Conservation (phyloP, 2,888 invertebrate species). For the Protophormia terraenovae region DNA sequence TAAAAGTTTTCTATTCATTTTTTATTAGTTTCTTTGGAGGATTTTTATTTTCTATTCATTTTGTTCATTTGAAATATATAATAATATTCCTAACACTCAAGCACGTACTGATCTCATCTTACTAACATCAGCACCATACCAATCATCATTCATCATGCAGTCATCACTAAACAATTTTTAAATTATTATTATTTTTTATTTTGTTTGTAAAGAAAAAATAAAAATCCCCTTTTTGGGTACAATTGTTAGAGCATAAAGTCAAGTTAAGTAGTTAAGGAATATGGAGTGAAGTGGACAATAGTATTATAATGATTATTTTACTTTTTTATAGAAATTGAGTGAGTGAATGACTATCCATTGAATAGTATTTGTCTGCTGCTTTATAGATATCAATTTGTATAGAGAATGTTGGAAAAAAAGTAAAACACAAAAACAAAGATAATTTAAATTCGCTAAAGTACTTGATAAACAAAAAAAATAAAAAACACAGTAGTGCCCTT, state of each 20-base stretch:
- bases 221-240: neutral
- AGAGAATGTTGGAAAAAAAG: neutral
- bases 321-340: conserved; percentile 51
- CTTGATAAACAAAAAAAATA: conserved; percentile 1
- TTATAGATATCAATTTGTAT: conserved; percentile 56
- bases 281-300: neutral
- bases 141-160: conserved; percentile 57
- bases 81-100: conserved; percentile 62
- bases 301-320: conserved; percentile 54
- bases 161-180: conserved; percentile 55
- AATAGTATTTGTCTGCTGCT: conserved; percentile 63
- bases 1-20: conserved; percentile 42
- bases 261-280: neutral
- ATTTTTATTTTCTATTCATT: conserved; percentile 30
- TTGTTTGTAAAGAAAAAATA: neutral
- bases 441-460: conserved; percentile 27
- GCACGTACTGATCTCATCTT: conserved; percentile 64
- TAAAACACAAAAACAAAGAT: neutral
- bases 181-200: conserved; percentile 27
- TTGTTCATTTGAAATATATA: conserved; percentile 47
- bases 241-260: neutral
- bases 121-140: no score
- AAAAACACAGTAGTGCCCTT: neutral
- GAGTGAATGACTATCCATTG: conserved; percentile 42
- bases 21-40: neutral